Percentiles rank a stretch among this genome's conserved stretches.
Conservation (phyloP, 2,797 vertebrate species). For the Sebastes alutus region DNA sequence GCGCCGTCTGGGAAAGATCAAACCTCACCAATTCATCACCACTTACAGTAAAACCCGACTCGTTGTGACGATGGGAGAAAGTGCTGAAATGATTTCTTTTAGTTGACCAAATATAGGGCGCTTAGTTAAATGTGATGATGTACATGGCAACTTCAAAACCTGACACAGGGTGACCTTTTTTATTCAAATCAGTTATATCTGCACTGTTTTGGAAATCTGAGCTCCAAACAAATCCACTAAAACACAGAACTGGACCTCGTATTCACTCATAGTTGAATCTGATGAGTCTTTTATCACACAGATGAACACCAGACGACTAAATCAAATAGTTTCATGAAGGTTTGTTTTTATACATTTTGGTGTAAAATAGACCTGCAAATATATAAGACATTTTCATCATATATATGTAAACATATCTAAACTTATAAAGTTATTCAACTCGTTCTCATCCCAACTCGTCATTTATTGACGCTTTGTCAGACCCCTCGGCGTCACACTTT, state of each 20-base stretch:
- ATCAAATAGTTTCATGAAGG: background rate
- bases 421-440: too few species aligned
- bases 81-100: background rate
- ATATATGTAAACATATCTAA: background rate
- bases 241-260: background rate
- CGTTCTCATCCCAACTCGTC: too few species aligned
- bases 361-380: background rate
- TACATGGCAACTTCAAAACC: background rate
- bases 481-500: too few species aligned
- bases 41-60: background rate
- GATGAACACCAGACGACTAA: background rate
- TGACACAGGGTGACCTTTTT: background rate
- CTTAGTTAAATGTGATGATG: background rate
- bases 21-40: background rate
- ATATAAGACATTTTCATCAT: background rate
- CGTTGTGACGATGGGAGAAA: background rate
- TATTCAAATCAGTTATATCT: background rate
- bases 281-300: background rate
- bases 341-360: background rate
- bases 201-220: background rate
- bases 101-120: background rate
- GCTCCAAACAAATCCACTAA: background rate
- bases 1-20: background rate
- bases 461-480: too few species aligned
- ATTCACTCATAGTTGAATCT: background rate